Percentiles rank a stretch among this genome's conserved stretches.
phyloP scores from a whole-genome alignment of 92 coral and sea anemone genomes.

The Palythoa heliodiscus region DNA sequence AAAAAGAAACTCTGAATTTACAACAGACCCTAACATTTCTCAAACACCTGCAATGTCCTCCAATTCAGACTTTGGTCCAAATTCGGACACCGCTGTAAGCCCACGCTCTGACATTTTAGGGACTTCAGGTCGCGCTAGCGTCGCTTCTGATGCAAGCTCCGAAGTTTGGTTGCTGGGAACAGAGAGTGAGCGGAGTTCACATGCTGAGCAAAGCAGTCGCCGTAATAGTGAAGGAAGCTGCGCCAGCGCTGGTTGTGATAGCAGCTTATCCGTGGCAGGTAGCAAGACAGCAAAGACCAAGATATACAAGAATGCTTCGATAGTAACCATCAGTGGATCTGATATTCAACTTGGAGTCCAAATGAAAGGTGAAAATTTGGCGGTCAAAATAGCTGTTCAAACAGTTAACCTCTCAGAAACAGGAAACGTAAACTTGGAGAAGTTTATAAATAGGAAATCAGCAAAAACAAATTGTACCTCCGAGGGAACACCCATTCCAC shows the following conservation, averaged over 20 bases:
- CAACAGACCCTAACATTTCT: conserved; percentile 19
- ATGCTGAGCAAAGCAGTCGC: conserved; percentile 39
- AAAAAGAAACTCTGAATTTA: conserved; percentile 6
- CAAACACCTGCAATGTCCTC: conserved; percentile 9
- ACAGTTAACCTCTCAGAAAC: conserved; percentile 73
- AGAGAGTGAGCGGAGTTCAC: conserved; percentile 49
- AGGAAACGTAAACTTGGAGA: conserved; percentile 76
- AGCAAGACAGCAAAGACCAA: conserved; percentile 62
- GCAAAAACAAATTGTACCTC: conserved; percentile 48
- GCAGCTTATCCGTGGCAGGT: conserved; percentile 62
- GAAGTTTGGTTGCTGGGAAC: conserved; percentile 69
- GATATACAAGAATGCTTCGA: conserved; percentile 51
- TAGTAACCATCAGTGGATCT: conserved; percentile 75
- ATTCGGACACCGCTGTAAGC: conserved; percentile 35
- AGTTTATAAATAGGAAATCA: conserved; percentile 77
- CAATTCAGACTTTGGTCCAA: conserved; percentile 53
- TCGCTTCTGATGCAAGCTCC: conserved; percentile 63
- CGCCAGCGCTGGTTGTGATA: conserved; percentile 68
- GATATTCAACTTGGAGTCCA: conserved; percentile 79
- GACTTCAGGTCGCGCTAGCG: conserved; percentile 64
- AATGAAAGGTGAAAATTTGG: conserved; percentile 72
- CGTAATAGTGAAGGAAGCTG: conserved; percentile 80
- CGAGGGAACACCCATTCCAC: conserved; percentile 46
- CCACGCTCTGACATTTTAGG: background rate
- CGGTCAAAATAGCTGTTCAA: conserved; percentile 67